Evolutionary conservation across 2,797 vertebrate genomes (phyloP), one percentile per base, ranked within the genome.

Genomic region (Typhlichthys subterraneus): DNA sequence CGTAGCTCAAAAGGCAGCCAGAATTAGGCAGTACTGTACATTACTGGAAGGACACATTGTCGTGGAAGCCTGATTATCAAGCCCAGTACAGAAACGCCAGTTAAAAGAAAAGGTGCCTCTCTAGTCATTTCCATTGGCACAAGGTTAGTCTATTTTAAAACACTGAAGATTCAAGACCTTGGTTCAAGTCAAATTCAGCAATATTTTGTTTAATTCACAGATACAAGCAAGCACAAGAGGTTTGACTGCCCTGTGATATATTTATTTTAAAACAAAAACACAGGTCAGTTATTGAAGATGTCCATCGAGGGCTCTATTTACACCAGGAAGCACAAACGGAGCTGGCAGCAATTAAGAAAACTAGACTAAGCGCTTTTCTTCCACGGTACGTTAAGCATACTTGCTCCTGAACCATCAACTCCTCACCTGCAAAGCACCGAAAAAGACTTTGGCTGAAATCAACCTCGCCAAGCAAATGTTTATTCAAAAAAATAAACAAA

Each of bases 311-410:
- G 70, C 61, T 75, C 45, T n/a, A 51, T 66, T 77, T 74, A 67
- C 64, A 60, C 72, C 71, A 79, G 80, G 79, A 88, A 90, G 86
- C 86, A 82, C 79, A 12, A 70, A 48, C 57, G 52, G 65, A 83
- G 71, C 76, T 66, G 67, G 56, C 57, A 67, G 51, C 52, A 63
- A 70, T 57, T 66, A 72, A 66, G 53, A 52, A 47, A 57, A 11
- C 33, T 46, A 14, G 56, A 70, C 52, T 47, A 54, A 15, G 63
- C 66, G 59, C 59, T 61, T 63, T 68, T 60, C 33, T 62, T 62
- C 73, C 73, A 72, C 69, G 77, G 69, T 52, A 70, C 57, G 67
- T 33, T 38, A 66, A 42, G 38, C 8, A 42, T 42, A 9, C 8
- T 42, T 42, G 38, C 38, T 42, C 38, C 7, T 42, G 38, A 42